Percentiles rank a stretch among this genome's conserved stretches.
phyloP scores from a whole-genome alignment of 2,888 invertebrate species.

The Tenodera sinensis region DNA sequence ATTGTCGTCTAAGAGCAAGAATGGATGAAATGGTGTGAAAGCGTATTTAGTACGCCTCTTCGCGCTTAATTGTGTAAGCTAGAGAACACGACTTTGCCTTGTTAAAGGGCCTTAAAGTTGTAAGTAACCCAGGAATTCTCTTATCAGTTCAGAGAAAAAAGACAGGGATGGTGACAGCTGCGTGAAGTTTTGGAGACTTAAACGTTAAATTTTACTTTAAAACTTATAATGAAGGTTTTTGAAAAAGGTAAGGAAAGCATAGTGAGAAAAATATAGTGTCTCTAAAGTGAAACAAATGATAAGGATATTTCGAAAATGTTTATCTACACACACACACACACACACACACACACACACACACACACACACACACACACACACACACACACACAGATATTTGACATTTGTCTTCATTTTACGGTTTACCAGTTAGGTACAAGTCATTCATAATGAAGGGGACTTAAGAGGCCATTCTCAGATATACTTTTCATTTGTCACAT shows the following conservation, averaged over 20 bases:
- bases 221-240: not conserved
- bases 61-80: not conserved
- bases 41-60: not conserved
- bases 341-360: no score
- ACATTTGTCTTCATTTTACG: no score
- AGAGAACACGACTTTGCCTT: not conserved
- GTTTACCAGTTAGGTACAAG: no score
- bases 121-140: not conserved
- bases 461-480: no score
- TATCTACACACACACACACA: no score
- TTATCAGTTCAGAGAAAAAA: not conserved
- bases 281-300: no score
- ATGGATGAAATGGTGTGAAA: not conserved
- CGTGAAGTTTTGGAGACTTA: not conserved
- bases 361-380: no score
- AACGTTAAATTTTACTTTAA: not conserved
- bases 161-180: not conserved
- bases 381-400: no score
- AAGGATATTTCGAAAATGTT: no score
- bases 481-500: no score
- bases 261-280: no score
- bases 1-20: not conserved
- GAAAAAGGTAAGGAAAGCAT: not conserved
- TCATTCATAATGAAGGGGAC: no score
- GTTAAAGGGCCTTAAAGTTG: not conserved